Evolutionary conservation across 2,797 vertebrate species (phyloP).

Genomic region (Periparus ater): DNA sequence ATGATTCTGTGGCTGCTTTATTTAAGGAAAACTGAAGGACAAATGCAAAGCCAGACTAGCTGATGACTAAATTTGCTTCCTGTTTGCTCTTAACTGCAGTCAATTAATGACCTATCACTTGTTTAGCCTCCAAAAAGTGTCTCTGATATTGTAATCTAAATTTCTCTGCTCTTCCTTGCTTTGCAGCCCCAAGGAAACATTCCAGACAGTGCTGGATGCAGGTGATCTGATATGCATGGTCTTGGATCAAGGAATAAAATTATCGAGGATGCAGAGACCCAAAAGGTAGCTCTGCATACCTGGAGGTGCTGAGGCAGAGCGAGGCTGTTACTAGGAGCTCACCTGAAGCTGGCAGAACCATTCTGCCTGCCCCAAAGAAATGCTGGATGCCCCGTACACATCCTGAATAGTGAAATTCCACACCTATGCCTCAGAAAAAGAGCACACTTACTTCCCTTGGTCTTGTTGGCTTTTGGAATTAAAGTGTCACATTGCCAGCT

Average conservation of each 20-base stretch:
- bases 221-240: neutral
- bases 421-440: neutral
- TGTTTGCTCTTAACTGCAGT: neutral
- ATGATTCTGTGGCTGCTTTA: neutral
- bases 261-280: neutral
- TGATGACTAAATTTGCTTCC: neutral
- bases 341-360: neutral
- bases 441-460: neutral
- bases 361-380: neutral
- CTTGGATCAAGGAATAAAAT: neutral
- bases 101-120: neutral
- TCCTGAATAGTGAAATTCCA: neutral
- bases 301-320: neutral
- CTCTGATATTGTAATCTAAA: neutral
- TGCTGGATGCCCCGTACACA: fast-evolving
- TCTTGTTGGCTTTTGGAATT: neutral
- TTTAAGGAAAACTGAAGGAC: slow-evolving; percentile 18
- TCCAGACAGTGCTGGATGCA: neutral
- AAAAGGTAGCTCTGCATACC: neutral
- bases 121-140: neutral
- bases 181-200: neutral
- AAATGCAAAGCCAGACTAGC: neutral
- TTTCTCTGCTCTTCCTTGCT: neutral
- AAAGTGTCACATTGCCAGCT: neutral
- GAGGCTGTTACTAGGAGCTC: neutral